phyloP scores from a whole-genome alignment of 1,140 invertebrate genomes.

The Hormaphis cornu region DNA sequence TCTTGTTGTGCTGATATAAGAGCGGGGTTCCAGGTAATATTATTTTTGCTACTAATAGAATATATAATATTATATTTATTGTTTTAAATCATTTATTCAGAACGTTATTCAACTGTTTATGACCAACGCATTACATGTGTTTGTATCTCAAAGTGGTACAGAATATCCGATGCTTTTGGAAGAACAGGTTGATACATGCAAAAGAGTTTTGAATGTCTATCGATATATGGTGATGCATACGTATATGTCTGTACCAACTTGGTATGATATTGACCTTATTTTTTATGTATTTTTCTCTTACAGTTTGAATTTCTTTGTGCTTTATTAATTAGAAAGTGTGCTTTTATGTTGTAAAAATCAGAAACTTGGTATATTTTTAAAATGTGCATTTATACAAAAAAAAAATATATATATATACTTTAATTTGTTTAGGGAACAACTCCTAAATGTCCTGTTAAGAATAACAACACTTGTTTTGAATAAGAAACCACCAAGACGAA shows the following conservation, averaged over 20 bases:
- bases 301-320: too few species aligned
- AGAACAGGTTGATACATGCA: conserved; percentile 93
- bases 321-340: too few species aligned
- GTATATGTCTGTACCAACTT: conserved; percentile 80
- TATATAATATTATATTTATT: background rate
- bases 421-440: conserved; percentile 62
- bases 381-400: too few species aligned
- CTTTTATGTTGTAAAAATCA: too few species aligned
- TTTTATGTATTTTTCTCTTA: too few species aligned
- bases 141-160: conserved; percentile 61
- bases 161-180: conserved; percentile 53
- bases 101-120: conserved; percentile 89
- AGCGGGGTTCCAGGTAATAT: conserved; percentile 15
- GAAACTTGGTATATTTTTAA: too few species aligned
- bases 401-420: background rate
- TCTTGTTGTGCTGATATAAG: conserved; percentile 10
- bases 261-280: conserved; percentile 50
- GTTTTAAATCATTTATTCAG: conserved; percentile 44
- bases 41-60: background rate
- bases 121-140: conserved; percentile 90
- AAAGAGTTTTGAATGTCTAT: conserved; percentile 92
- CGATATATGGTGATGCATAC: conserved; percentile 95
- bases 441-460: conserved; percentile 76
- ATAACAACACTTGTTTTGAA: conserved; percentile 84
- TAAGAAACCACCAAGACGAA: conserved; percentile 60